Conservation (phyloP, 2,797 vertebrate species). For the Neosilurus mollespiculum region DNA sequence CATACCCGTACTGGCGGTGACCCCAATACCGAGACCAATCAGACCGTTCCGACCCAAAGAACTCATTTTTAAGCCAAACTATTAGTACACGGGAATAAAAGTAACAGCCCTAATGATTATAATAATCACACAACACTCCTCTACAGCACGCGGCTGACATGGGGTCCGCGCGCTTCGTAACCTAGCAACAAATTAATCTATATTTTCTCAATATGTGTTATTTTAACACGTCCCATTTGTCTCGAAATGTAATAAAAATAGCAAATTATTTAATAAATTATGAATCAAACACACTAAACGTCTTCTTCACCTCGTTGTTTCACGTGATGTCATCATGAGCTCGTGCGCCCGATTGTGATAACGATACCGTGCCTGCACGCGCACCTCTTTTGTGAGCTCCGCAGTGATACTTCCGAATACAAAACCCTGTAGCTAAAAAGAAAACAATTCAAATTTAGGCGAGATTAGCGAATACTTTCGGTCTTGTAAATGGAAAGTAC, state of each 20-base stretch:
- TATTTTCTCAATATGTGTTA: background rate
- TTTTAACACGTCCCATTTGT: background rate
- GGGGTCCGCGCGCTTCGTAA: background rate
- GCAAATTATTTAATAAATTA: background rate
- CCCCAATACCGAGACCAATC: constrained; percentile 69
- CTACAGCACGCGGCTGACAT: background rate
- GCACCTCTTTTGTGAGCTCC: background rate
- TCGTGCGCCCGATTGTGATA: background rate
- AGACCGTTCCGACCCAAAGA: constrained; percentile 62
- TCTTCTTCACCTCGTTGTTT: background rate
- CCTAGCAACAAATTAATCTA: background rate
- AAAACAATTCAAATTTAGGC: background rate
- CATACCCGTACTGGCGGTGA: constrained; percentile 69
- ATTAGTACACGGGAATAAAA: background rate
- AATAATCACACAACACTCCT: background rate
- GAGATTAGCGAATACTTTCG: background rate
- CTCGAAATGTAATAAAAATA: background rate
- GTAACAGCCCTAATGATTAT: background rate
- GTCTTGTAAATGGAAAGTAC: background rate
- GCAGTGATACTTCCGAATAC: background rate
- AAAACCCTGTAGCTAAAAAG: background rate
- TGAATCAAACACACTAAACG: background rate
- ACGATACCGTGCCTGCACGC: constrained; percentile 1
- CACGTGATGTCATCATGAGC: background rate
- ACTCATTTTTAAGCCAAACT: constrained; percentile 59